Conservation (phyloP, 2,888 invertebrate species). For the Eulithis prunata region DNA sequence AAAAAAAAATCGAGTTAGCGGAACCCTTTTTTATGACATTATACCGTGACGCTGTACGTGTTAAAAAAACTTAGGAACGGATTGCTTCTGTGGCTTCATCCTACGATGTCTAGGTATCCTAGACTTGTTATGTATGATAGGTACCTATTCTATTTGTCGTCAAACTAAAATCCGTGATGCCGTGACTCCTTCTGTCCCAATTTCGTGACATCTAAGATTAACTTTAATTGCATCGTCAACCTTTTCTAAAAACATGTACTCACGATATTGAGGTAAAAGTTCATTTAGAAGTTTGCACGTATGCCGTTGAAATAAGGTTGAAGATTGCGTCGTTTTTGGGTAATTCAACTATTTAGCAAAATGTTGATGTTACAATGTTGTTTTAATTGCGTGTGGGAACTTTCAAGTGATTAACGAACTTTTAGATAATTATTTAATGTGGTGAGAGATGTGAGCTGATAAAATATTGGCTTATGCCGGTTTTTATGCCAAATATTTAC, state of each 20-base stretch:
- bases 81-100: no score
- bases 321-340: constrained; percentile 2
- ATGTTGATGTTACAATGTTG: constrained; percentile 23
- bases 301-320: constrained; percentile 20
- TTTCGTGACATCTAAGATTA: constrained; percentile 62
- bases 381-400: constrained; percentile 14
- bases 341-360: constrained; percentile 2
- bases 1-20: no score
- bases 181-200: constrained; percentile 60
- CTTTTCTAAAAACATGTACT: constrained; percentile 40
- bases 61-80: no score
- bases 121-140: neutral
- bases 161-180: constrained; percentile 35
- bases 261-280: constrained; percentile 7
- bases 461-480: no score
- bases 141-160: constrained; percentile 19
- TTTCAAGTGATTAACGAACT: constrained; percentile 14
- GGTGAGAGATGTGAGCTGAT: no score
- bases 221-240: constrained; percentile 62
- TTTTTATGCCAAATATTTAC: no score
- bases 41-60: no score
- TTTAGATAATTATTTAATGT: no score
- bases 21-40: no score
- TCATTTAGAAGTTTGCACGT: neutral
- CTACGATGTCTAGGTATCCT: no score